A percentile compares a stretch with the other conserved stretches of the same genome.
Evolutionary conservation across 2,797 vertebrate species (phyloP).

Genomic region (Hafferia zeledoni): DNA sequence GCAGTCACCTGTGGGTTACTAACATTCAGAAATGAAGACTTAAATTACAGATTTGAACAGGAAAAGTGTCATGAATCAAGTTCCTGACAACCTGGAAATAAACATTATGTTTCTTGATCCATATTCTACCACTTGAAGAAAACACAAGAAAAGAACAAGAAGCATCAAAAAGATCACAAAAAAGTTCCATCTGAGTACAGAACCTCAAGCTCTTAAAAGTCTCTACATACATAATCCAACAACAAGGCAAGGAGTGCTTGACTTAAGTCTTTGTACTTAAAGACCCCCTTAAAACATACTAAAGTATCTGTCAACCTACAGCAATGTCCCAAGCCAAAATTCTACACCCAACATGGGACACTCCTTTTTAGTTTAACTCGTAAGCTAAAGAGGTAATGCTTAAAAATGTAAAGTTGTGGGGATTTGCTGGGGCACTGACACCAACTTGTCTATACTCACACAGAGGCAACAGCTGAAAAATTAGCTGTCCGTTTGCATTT

Average conservation of each 20-base stretch:
- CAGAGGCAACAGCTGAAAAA: not conserved
- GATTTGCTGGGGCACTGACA: not conserved
- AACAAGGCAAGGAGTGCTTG: not conserved
- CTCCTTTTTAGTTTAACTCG: not conserved
- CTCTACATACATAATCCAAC: not conserved
- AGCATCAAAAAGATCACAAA: not conserved
- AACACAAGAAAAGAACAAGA: not conserved
- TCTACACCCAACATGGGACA: not conserved
- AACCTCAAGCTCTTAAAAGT: not conserved
- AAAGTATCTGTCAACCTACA: not conserved
- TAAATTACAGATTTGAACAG: not conserved
- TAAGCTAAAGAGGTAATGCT: not conserved
- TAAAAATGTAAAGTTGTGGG: not conserved
- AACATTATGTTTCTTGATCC: not conserved
- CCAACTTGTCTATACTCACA: not conserved
- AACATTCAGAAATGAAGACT: not conserved
- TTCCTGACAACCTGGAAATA: not conserved
- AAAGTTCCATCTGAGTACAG: not conserved
- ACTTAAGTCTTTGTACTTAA: not conserved
- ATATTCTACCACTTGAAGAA: not conserved
- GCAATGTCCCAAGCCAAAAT: not conserved
- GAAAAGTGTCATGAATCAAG: not conserved
- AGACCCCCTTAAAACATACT: not conserved
- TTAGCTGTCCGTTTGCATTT: not conserved
- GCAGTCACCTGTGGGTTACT: not conserved